Evolutionary conservation across 2,797 vertebrate genomes (phyloP).

Genomic region (Phaenicophaeus curvirostris): DNA sequence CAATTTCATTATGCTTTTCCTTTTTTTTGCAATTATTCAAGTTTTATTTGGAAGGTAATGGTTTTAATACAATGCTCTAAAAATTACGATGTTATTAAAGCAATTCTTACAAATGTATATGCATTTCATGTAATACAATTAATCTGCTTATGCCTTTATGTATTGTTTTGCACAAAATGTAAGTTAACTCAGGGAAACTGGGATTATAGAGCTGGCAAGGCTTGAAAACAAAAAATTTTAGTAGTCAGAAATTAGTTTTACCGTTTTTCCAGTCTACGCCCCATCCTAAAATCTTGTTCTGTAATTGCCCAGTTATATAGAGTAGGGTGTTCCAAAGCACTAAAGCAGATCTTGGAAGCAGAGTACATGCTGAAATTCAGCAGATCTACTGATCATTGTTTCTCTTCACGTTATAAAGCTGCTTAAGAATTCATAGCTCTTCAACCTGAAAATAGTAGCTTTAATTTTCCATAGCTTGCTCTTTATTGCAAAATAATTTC

Average conservation of each 20-base stretch:
- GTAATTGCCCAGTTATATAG: background rate
- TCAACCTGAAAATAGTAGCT: background rate
- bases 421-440: background rate
- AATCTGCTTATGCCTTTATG: background rate
- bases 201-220: background rate
- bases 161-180: background rate
- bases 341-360: background rate
- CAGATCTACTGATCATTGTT: rapidly evolving
- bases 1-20: background rate
- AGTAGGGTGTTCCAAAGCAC: background rate
- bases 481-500: background rate
- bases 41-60: background rate
- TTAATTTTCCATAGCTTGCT: background rate
- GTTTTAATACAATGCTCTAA: background rate
- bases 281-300: background rate
- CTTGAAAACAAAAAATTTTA: background rate
- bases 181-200: background rate
- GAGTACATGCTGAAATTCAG: rapidly evolving
- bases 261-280: background rate
- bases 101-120: background rate
- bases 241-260: background rate
- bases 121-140: background rate
- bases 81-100: background rate
- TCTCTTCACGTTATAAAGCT: background rate
- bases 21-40: background rate